phyloP scores from a whole-genome alignment of 1,140 invertebrate genomes.

The Ceratitis capitata region DNA sequence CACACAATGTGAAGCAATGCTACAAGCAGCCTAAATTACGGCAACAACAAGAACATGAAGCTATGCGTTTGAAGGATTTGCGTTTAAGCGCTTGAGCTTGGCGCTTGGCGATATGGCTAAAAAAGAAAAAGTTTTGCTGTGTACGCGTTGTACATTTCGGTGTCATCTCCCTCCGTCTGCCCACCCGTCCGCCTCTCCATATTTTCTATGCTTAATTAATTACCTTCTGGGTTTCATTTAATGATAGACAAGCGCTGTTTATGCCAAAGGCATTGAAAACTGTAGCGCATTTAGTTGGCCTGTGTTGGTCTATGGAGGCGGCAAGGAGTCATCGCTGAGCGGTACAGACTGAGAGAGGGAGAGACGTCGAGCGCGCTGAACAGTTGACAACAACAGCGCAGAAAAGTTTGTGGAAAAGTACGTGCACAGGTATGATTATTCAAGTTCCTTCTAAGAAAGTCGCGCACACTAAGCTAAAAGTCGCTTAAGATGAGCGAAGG shows the following conservation, averaged over 20 bases:
- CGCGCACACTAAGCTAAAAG: background rate
- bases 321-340: background rate
- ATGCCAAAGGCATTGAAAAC: background rate
- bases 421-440: background rate
- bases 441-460: background rate
- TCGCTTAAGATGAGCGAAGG: background rate
- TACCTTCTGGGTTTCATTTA: conserved; percentile 33
- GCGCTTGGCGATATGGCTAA: background rate
- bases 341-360: no score
- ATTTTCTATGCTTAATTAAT: conserved; percentile 34
- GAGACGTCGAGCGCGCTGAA: no score
- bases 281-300: background rate
- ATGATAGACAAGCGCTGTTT: conserved; percentile 36
- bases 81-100: background rate
- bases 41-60: background rate
- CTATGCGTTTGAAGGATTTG: background rate
- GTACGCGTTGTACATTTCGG: background rate
- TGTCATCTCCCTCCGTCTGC: background rate
- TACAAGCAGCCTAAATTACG: background rate
- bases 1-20: background rate
- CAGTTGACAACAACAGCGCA: background rate
- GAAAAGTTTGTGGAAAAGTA: background rate
- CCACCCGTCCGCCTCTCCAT: background rate
- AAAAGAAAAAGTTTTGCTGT: no score
- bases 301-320: background rate